phyloP scores from a whole-genome alignment of 2,113 vertebrate species.

The Setophaga petechia region DNA sequence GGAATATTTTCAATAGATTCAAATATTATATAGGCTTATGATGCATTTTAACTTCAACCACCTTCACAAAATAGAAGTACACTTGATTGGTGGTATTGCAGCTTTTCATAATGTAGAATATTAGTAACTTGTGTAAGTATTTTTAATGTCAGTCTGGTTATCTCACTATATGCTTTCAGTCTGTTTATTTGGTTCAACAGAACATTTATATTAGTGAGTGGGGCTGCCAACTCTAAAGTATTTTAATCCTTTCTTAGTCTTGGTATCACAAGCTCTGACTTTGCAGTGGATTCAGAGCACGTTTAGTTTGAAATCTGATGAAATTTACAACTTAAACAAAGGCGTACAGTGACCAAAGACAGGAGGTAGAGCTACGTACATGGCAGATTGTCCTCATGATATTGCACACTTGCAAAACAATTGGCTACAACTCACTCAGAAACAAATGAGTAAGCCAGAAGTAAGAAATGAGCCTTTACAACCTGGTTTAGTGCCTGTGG shows the following conservation, averaged over 20 bases:
- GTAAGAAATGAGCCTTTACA: neutral
- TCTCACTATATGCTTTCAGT: neutral
- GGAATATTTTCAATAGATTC: neutral
- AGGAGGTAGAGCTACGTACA: neutral
- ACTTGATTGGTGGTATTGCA: neutral
- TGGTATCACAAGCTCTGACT: neutral
- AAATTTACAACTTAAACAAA: neutral
- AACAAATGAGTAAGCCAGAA: neutral
- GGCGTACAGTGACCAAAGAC: rapidly evolving
- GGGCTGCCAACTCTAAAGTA: neutral
- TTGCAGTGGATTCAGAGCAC: neutral
- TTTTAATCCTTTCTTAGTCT: neutral
- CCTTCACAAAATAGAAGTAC: neutral
- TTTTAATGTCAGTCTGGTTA: neutral
- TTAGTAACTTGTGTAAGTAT: neutral
- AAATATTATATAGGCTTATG: neutral
- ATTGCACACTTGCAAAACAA: neutral
- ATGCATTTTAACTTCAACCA: neutral
- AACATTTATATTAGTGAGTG: neutral
- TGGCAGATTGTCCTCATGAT: neutral
- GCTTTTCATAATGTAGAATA: neutral
- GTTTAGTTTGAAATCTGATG: neutral
- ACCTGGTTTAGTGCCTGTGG: neutral
- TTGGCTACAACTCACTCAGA: neutral
- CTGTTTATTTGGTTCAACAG: neutral